Percentiles rank a stretch among this genome's conserved stretches.
Conservation (phyloP, 2,797 vertebrate species). For the Melanogrammus aeglefinus region DNA sequence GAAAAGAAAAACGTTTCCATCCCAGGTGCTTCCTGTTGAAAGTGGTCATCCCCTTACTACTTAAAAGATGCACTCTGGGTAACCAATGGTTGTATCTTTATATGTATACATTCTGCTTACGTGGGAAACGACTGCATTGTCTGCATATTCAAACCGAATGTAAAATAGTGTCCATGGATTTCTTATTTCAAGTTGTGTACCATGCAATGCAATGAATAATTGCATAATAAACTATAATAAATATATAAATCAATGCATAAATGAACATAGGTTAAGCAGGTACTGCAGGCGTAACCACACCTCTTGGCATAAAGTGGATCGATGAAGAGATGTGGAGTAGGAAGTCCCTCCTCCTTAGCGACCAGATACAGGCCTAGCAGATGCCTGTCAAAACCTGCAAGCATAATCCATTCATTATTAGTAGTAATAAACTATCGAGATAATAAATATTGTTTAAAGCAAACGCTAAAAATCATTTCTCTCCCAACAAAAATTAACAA, state of each 20-base stretch:
- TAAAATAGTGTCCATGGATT: too few species aligned
- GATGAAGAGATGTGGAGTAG: slow-evolving; percentile 83
- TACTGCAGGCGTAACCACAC: slow-evolving; percentile 58
- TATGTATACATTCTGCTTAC: neutral
- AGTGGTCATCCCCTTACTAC: neutral
- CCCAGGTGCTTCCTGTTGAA: neutral
- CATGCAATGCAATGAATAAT: neutral
- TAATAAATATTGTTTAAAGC: neutral
- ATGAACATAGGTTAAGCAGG: neutral
- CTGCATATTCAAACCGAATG: neutral
- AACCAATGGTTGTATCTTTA: neutral
- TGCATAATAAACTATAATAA: neutral
- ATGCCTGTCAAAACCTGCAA: slow-evolving; percentile 91
- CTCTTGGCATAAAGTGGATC: slow-evolving; percentile 88
- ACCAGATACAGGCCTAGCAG: slow-evolving; percentile 87
- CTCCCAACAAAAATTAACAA: neutral
- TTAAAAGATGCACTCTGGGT: too few species aligned
- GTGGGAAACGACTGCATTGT: neutral
- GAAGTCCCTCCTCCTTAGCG: slow-evolving; percentile 83
- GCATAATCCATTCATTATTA: slow-evolving; percentile 21
- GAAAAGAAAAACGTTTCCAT: neutral
- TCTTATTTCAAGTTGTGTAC: neutral
- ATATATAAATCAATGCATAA: neutral
- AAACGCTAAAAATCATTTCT: neutral
- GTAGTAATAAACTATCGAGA: neutral